Conservation (phyloP, 2,888 invertebrate genomes). For the Leptopterna dolabrata region DNA sequence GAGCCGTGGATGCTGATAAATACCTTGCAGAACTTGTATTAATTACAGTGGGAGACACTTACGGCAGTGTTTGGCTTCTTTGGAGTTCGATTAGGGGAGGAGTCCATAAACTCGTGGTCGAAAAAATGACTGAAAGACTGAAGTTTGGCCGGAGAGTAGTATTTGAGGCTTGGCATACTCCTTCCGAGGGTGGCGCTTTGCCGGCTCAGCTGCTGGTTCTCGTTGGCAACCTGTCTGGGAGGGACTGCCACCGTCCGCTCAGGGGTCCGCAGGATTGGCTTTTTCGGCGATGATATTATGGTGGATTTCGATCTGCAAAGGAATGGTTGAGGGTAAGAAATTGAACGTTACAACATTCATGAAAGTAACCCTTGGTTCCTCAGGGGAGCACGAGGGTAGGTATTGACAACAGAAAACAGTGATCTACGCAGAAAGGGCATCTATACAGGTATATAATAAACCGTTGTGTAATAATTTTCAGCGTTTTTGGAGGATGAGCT, state of each 20-base stretch:
- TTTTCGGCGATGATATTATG: constrained; percentile 50
- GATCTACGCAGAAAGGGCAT: too few relatives aligned
- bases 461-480: too few relatives aligned
- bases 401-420: too few relatives aligned
- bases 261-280: constrained; percentile 44
- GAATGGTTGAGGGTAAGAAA: background rate
- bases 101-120: constrained; percentile 27
- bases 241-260: constrained; percentile 27
- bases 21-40: too few relatives aligned
- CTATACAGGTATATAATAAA: too few relatives aligned
- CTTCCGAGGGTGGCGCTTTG: constrained; percentile 8
- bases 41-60: background rate
- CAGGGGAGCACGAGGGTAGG: too few relatives aligned
- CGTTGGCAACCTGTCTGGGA: background rate
- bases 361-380: too few relatives aligned
- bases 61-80: constrained; percentile 54
- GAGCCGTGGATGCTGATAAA: too few relatives aligned
- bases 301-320: constrained; percentile 42
- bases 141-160: constrained; percentile 47
- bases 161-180: constrained; percentile 42
- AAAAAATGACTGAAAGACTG: constrained; percentile 52
- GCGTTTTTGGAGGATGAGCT: too few relatives aligned
- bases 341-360: too few relatives aligned
- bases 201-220: background rate
- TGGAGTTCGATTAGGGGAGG: constrained; percentile 14